Evolutionary conservation across 2,888 invertebrate genomes (phyloP).

Genomic region (Scaeva pyrastri): DNA sequence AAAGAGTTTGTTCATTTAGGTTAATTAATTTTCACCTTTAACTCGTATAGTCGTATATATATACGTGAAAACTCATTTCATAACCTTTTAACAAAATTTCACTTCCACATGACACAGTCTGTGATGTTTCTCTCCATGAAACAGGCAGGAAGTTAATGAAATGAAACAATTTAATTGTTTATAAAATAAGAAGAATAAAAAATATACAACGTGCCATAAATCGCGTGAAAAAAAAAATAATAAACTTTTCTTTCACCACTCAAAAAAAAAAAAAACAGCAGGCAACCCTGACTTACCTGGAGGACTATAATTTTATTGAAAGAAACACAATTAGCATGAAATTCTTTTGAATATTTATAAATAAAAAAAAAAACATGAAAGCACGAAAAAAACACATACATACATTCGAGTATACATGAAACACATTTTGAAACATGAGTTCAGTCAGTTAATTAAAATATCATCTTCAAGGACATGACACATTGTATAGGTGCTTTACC

Average conservation of each 20-base stretch:
- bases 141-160: neutral
- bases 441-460: conserved; percentile 40
- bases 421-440: neutral
- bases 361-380: neutral
- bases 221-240: neutral
- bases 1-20: too few species aligned
- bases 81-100: too few species aligned
- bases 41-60: too few species aligned
- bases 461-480: conserved; percentile 26
- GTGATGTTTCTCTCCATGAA: too few species aligned
- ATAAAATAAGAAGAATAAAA: neutral
- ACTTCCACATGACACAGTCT: too few species aligned
- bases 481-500: conserved; percentile 4
- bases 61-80: too few species aligned
- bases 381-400: conserved; percentile 2
- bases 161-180: conserved; percentile 2
- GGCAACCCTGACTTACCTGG: neutral
- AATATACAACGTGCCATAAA: neutral
- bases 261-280: neutral
- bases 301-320: neutral
- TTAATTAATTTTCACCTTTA: too few species aligned
- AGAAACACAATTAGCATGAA: conserved; percentile 16
- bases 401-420: neutral
- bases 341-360: conserved; percentile 13
- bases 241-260: neutral